Base-by-base conservation (phyloP, 2,113 vertebrate genomes). In the Ivindomyrus marchei region DNA sequence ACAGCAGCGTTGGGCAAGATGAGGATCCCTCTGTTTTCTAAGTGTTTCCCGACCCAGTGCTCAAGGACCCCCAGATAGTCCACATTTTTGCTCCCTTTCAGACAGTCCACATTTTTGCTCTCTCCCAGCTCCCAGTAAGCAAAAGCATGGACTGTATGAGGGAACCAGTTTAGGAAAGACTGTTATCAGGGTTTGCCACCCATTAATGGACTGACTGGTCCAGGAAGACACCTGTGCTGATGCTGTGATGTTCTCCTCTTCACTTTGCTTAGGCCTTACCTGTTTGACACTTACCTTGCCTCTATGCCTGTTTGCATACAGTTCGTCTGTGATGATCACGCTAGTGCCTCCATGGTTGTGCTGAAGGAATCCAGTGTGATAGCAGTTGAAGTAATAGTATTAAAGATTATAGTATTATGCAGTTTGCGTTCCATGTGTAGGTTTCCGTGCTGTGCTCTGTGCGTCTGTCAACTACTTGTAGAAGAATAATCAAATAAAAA, bases 11-110 rank as follows among this genome's bases (percentile, higher is more conserved):
- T 46, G 87, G 62, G 58, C 27, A 80, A 17, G 66, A 89, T n/a
- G 87, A 89, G 56, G 85, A 70, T n/a, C 90, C 90, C n/a, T 4
- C 56, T 27, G 90, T 89, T 3, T 91, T 91, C 19, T 91, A 52
- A 90, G 21, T 31, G 3, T 31, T 70, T 27, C 62, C 62, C 10
- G 19, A 31, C 10, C 62, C n/a, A 31, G n/a, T 66, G n/a, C 62
- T 27, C 10, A n/a, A 10, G 62, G n/a, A 70, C 27, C 27, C 62
- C n/a, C 10, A 31, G 62, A 13, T 70, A 70, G 62, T 27, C 27
- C 62, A 66, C 9, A 1, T 66, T 66, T 66, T 27, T 62, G 58
- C 58, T n/a, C 21, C 58, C 21, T 62, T 24, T 62, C 21, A 62
- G 58, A 62, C 58, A 62, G 8, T 62, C 21, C 24, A 66, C 8